Conservation (phyloP, 1,140 invertebrate species). For the Lutraria rhynchaena region DNA sequence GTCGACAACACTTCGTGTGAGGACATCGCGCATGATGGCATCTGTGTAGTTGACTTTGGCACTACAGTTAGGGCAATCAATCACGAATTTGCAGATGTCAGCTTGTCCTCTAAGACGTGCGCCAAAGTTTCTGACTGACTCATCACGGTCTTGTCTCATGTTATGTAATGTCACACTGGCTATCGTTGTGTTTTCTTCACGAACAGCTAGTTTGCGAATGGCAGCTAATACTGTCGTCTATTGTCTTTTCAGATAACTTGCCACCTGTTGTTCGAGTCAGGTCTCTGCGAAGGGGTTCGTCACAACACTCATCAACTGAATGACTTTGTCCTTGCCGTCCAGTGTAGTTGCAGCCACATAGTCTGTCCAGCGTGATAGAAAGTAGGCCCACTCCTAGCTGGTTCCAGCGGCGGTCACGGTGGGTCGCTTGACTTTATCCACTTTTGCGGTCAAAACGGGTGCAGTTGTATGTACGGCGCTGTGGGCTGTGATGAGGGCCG, state of each 20-base stretch:
- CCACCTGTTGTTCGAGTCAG: constrained; percentile 37
- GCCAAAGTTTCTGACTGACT: constrained; percentile 42
- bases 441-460: background rate
- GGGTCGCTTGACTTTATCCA: background rate
- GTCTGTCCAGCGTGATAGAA: background rate
- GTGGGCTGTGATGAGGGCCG: constrained; percentile 7
- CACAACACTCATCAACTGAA: constrained; percentile 44
- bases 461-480: background rate
- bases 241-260: background rate
- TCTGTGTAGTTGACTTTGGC: constrained; percentile 55
- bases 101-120: constrained; percentile 58
- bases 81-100: constrained; percentile 54
- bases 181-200: constrained; percentile 58
- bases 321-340: background rate
- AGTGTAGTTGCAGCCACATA: background rate
- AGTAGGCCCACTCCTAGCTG: background rate
- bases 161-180: constrained; percentile 44
- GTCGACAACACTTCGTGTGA: constrained; percentile 19
- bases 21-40: constrained; percentile 48
- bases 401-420: background rate
- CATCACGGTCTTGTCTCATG: constrained; percentile 56
- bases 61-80: constrained; percentile 46
- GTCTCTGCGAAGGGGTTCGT: constrained; percentile 47
- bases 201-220: constrained; percentile 38
- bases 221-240: constrained; percentile 28